Conservation (phyloP, 1,140 invertebrate genomes). For the Acromyrmex charruanus region DNA sequence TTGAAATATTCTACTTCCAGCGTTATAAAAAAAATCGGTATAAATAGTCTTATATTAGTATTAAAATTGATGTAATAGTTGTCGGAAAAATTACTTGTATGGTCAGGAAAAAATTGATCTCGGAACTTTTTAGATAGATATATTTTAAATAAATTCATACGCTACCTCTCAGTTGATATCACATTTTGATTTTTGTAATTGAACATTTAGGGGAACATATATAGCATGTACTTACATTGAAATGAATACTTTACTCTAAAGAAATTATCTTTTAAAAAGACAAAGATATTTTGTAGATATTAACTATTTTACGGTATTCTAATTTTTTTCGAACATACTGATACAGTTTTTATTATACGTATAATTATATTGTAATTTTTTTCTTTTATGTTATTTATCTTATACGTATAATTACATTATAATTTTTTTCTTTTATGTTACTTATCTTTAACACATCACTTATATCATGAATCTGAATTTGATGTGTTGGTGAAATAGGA, state of each 20-base stretch:
- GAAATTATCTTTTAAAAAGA: too few species aligned
- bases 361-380: not conserved
- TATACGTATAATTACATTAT: not conserved
- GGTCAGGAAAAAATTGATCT: too few species aligned
- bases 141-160: too few species aligned
- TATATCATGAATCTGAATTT: not conserved
- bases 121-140: too few species aligned
- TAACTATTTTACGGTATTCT: constrained; percentile 3
- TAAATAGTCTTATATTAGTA: too few species aligned
- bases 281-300: not conserved
- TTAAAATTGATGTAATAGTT: too few species aligned
- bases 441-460: not conserved
- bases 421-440: not conserved
- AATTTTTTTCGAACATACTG: not conserved
- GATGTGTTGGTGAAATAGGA: not conserved
- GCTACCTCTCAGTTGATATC: too few species aligned
- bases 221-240: not conserved
- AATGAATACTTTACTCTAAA: not conserved
- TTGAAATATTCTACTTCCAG: too few species aligned
- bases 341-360: not conserved
- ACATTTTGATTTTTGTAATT: not conserved
- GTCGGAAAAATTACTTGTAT: too few species aligned
- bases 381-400: not conserved
- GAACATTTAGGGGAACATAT: not conserved
- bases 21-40: too few species aligned